Base-by-base conservation (phyloP, 2,113 vertebrate genomes). In the Petromus typicus region DNA sequence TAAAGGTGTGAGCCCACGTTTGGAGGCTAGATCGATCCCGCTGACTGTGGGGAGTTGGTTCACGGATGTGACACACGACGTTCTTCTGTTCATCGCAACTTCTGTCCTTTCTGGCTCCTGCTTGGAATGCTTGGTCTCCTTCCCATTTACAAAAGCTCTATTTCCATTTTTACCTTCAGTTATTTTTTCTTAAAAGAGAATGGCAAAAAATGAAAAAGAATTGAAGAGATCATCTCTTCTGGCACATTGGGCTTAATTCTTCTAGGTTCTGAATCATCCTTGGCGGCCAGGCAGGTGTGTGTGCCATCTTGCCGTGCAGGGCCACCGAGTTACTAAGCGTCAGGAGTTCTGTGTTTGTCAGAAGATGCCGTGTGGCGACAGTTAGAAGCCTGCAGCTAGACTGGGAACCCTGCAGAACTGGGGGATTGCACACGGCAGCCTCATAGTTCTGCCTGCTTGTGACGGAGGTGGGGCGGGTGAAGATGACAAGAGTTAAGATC, bases 231-330 rank as follows among this genome's bases (percentile, higher is more conserved):
- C 25, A 17, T 37, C n/a, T 87, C 80, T 91, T 88, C 56, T 93
- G 79, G 45, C 80, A 89, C 63, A 61, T 54, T 54, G 25, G 2
- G 7, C 91, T 89, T 83, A 66, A 48, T 81, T 92, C 57, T 93
- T 45, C 37, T 64, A 73, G 79, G 43, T 93, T 78, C 67, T 86
- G 61, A 86, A 48, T 95, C 82, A 57, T 89, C 51, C 40, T 76
- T 61, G 66, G 54, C 84, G 18, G 76, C 23, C 13, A 86, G 57
- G 40, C 51, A 34, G 51, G 1, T 83, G 22, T 51, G 48, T 84
- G 87, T 81, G 27, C 61, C 7, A 73, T 61, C 73, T 71, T 75
- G 32, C 59, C 79, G 59, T 69, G 32, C 64, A 59, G 57, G 56
- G n/a, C 48, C 90, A 9, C 5, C 20, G 59, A 71, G 43, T 81